A percentile compares a stretch with the other conserved stretches of the same genome.
These are phyloP conservation scores for Coptodon rendalli DNA, from an alignment of 2,113 vertebrate genomes.

Conservation along the genomic window DNA sequence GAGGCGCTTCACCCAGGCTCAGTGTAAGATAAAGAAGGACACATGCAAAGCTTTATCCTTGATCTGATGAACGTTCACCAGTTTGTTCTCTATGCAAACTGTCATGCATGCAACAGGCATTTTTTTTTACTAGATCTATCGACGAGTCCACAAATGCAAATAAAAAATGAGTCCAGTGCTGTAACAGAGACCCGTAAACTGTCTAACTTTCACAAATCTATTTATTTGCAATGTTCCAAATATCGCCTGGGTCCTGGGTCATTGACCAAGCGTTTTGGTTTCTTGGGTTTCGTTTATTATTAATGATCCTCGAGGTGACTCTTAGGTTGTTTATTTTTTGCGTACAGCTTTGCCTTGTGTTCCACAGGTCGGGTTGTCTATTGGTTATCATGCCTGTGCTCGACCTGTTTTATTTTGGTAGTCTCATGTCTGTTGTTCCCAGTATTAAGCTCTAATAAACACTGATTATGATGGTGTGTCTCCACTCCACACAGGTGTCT, in stretches of 20 bases:
- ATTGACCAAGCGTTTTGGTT: background rate
- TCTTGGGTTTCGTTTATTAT: background rate
- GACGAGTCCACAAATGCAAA: background rate
- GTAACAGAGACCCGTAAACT: background rate
- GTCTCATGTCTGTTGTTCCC: background rate
- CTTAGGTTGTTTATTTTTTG: background rate
- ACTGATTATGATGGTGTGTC: background rate
- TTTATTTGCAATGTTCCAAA: accelerated
- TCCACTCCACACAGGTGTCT: background rate
- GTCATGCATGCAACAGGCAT: accelerated
- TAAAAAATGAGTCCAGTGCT: background rate
- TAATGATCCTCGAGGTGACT: background rate
- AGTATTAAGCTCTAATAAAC: accelerated
- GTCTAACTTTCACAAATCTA: background rate
- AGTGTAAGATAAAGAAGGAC: background rate
- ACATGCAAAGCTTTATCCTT: background rate
- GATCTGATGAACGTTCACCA: accelerated
- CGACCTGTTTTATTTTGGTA: background rate
- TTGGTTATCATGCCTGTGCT: background rate
- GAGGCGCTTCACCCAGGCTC: background rate
- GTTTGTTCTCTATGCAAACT: background rate
- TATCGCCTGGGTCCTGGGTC: background rate
- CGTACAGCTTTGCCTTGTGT: accelerated
- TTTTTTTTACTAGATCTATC: background rate
- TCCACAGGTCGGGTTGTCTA: background rate